These are phyloP conservation scores for Ispidina picta DNA, from an alignment of 2,797 vertebrate species.

Conservation along the genomic window DNA sequence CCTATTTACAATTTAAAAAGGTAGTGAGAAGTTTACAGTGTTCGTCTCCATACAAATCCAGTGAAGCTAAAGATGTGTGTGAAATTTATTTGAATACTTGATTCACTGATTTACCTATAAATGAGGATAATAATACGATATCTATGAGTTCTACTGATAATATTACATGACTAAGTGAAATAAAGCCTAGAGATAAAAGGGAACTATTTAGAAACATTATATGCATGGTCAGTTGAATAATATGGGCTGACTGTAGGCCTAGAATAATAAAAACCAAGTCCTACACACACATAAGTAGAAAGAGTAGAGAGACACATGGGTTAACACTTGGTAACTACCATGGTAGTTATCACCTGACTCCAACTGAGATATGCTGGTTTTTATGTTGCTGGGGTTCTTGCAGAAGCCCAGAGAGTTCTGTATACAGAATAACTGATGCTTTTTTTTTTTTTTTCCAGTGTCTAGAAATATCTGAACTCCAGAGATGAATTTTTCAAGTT, in stretches of 20 bases:
- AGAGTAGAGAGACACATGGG: neutral
- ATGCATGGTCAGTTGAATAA: neutral
- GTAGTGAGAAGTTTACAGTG: neutral
- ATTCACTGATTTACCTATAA: neutral
- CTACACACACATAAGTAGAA: neutral
- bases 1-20: neutral
- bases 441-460: neutral
- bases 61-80: neutral
- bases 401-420: neutral
- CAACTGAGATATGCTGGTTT: neutral
- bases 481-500: slow-evolving; percentile 6
- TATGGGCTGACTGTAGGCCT: neutral
- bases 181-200: neutral
- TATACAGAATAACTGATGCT: neutral
- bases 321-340: neutral
- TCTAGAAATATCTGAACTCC: neutral
- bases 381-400: neutral
- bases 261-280: neutral
- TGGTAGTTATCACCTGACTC: neutral
- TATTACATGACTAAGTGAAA: neutral
- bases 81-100: neutral
- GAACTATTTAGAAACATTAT: neutral
- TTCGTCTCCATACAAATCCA: neutral
- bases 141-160: neutral
- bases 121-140: neutral